phyloP scores from a whole-genome alignment of 1,140 invertebrate genomes.

The Pseudomyrmex concolor region DNA sequence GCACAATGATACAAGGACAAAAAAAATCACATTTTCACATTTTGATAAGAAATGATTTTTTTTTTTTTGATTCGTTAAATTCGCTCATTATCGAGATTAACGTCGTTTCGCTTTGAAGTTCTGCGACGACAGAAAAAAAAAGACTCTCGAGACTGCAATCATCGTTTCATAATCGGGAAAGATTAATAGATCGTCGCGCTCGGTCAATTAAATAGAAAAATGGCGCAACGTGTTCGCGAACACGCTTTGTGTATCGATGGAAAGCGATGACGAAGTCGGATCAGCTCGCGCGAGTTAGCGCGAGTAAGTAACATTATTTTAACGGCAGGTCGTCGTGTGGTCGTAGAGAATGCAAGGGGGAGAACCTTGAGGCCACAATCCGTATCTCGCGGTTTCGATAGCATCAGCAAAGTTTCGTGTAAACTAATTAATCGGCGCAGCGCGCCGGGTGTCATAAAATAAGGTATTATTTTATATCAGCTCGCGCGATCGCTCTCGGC shows the following conservation, averaged over 20 bases:
- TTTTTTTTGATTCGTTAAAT: not conserved
- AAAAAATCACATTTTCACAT: no score
- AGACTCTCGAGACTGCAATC: constrained; percentile 3
- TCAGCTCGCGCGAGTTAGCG: not conserved
- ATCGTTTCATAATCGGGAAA: constrained; percentile 37
- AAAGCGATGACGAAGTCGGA: not conserved
- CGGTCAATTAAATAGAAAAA: constrained; percentile 40
- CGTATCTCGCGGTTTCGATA: constrained; percentile 43
- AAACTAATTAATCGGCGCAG: constrained; percentile 64
- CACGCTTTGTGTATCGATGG: not conserved
- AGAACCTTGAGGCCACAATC: constrained; percentile 44
- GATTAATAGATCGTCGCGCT: constrained; percentile 34
- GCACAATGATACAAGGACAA: no score
- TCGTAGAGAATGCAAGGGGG: not conserved
- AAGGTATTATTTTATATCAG: constrained; percentile 34
- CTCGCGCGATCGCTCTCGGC: constrained; percentile 7
- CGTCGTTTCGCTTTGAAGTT: not conserved
- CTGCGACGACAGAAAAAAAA: not conserved
- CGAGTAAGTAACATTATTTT: not conserved
- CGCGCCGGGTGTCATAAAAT: constrained; percentile 18
- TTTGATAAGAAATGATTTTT: no score
- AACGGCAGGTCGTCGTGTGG: constrained; percentile 10
- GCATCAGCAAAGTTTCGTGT: constrained; percentile 65
- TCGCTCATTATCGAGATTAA: not conserved
- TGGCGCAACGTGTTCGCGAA: constrained; percentile 1